Conservation (phyloP, 2,888 invertebrate species). For the Silvanus unidentatus region DNA sequence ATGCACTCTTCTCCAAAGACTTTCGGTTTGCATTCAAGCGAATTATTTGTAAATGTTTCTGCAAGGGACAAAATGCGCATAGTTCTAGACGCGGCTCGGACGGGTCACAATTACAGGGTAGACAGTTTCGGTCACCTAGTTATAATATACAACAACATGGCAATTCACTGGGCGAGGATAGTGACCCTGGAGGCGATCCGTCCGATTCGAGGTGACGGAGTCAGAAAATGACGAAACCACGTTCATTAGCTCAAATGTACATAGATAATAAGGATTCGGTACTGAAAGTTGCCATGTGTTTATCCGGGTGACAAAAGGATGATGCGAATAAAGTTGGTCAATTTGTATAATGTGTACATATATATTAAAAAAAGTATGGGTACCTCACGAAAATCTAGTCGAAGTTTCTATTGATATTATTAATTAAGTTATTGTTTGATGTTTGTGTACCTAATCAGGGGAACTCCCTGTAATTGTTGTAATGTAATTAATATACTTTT, state of each 20-base stretch:
- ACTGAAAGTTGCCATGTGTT: constrained; percentile 41
- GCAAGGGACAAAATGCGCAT: constrained; percentile 48
- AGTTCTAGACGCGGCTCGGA: constrained; percentile 53
- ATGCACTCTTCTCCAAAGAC: constrained; percentile 91
- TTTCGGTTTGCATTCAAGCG: constrained; percentile 92
- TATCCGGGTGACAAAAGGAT: constrained; percentile 39
- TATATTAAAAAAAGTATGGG: no score
- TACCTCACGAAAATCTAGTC: no score
- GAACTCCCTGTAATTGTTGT: no score
- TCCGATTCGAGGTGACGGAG: constrained; percentile 55
- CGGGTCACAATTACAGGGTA: constrained; percentile 50
- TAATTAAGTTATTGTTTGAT: no score
- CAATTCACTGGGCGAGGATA: constrained; percentile 53
- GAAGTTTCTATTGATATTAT: no score
- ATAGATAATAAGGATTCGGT: constrained; percentile 26
- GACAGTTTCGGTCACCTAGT: constrained; percentile 52
- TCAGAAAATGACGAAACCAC: constrained; percentile 21
- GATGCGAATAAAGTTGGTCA: neutral
- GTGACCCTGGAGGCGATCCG: constrained; percentile 49
- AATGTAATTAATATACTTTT: no score
- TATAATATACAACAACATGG: constrained; percentile 52
- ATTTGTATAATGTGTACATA: no score
- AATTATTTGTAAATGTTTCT: constrained; percentile 82
- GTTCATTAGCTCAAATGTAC: constrained; percentile 13
- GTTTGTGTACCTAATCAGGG: no score